Percentiles rank a stretch among this genome's conserved stretches.
phyloP scores from a whole-genome alignment of 2,797 vertebrate species.

The Semotilus atromaculatus region DNA sequence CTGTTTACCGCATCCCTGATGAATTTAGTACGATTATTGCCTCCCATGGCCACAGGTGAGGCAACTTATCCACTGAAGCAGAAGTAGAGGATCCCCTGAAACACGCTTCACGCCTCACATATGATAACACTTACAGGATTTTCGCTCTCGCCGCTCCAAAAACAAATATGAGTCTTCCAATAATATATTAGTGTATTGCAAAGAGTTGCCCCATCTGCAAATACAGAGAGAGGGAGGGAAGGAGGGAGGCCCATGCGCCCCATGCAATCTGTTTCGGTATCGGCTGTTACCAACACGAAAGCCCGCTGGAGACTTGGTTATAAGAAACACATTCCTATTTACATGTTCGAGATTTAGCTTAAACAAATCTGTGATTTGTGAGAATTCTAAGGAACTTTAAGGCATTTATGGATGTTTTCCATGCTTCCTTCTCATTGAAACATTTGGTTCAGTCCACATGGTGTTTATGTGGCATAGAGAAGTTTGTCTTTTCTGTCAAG shows the following conservation, averaged over 20 bases:
- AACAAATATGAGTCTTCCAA: constrained; percentile 45
- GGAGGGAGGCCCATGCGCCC: constrained; percentile 11
- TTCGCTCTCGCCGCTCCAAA: constrained; percentile 29
- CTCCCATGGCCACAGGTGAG: constrained; percentile 34
- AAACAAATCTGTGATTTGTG: not conserved
- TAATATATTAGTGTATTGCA: constrained; percentile 48
- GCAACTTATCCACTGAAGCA: constrained; percentile 45
- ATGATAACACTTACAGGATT: constrained; percentile 14
- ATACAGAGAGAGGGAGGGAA: not conserved
- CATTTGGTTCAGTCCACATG: not conserved
- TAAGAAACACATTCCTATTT: not conserved
- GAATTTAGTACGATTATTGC: constrained; percentile 51
- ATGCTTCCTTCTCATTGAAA: not conserved
- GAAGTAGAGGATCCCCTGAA: constrained; percentile 46
- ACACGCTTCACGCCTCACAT: constrained; percentile 49
- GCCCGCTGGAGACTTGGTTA: constrained; percentile 13
- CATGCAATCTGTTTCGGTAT: constrained; percentile 21
- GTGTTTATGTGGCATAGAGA: not conserved
- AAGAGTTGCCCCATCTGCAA: constrained; percentile 36
- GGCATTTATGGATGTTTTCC: not conserved
- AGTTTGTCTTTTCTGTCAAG: constrained; percentile 7
- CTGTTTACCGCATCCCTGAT: constrained; percentile 20
- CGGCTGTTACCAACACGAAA: not conserved
- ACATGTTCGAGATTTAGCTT: not conserved
- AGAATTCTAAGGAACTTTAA: not conserved